Percentiles rank a stretch among this genome's conserved stretches.
phyloP scores from a whole-genome alignment of 1,140 invertebrate genomes.

The Bactericera cockerelli region DNA sequence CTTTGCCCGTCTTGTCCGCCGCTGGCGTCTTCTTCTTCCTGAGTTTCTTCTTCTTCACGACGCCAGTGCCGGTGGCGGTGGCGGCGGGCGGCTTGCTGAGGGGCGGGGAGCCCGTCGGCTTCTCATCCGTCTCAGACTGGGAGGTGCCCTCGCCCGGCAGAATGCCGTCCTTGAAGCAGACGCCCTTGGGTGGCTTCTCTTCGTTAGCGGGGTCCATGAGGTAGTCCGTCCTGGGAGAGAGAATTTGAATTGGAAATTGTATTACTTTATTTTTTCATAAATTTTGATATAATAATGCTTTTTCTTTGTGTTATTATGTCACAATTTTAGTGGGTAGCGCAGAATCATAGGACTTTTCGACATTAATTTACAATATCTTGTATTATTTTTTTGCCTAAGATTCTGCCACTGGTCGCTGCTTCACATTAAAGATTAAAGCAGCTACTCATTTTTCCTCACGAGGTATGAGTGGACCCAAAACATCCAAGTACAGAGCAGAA shows the following conservation, averaged over 20 bases:
- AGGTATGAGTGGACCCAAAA: no score
- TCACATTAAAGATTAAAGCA: no score
- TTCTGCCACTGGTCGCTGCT: no score
- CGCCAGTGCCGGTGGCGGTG: background rate
- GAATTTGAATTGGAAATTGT: background rate
- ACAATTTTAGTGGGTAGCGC: no score
- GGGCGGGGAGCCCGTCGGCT: background rate
- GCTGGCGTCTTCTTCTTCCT: background rate
- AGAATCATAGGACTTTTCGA: no score
- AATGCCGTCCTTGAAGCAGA: background rate
- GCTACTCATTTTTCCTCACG: no score
- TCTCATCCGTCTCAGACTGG: background rate
- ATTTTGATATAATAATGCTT: no score
- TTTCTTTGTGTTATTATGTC: no score
- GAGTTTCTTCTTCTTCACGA: background rate
- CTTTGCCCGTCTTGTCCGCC: background rate
- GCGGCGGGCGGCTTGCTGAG: background rate
- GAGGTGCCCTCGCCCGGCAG: constrained; percentile 6
- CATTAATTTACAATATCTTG: no score
- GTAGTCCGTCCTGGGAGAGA: background rate
- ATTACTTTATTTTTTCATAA: no score
- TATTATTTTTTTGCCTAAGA: no score
- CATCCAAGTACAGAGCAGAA: no score
- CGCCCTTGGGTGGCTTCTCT: background rate
- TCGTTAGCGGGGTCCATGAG: background rate